phyloP scores from a whole-genome alignment of 2,888 invertebrate genomes.

The Gerris lacustris region DNA sequence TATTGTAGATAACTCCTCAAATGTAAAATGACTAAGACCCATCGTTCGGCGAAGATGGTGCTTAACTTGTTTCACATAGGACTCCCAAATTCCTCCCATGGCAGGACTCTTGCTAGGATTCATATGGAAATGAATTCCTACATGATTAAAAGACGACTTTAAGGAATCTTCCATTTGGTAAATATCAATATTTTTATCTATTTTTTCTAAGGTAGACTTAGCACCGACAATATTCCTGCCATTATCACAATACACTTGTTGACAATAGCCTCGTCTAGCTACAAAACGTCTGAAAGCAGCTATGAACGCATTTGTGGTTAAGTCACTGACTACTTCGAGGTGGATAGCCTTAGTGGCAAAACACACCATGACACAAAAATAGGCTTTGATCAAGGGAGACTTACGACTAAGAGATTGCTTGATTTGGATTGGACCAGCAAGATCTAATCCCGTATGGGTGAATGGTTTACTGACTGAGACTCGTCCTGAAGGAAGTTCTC shows the following conservation, averaged over 20 bases:
- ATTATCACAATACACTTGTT: conserved; percentile 15
- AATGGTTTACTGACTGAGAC: conserved; percentile 9
- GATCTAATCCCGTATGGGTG: conserved; percentile 11
- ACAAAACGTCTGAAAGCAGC: conserved; percentile 11
- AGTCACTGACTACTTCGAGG: conserved; percentile 8
- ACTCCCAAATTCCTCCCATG: conserved; percentile 21
- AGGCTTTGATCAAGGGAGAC: neutral
- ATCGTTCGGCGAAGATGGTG: conserved; percentile 10
- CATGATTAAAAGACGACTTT: conserved; percentile 7
- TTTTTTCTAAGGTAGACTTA: neutral
- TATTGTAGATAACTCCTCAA: conserved; percentile 17
- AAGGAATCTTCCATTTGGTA: conserved; percentile 6
- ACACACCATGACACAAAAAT: conserved; percentile 12
- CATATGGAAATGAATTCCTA: conserved; percentile 14
- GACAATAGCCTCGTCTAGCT: conserved; percentile 10
- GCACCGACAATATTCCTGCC: conserved; percentile 15
- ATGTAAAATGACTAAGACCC: conserved; percentile 13
- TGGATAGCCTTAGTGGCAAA: conserved; percentile 15
- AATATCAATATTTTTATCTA: neutral
- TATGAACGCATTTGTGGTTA: conserved; percentile 11
- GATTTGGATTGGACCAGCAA: conserved; percentile 11
- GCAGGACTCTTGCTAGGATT: conserved; percentile 16
- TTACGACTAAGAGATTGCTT: neutral
- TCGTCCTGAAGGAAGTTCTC: conserved; percentile 6
- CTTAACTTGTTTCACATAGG: conserved; percentile 15